phyloP scores from a whole-genome alignment of 1,140 invertebrate species.

The Drosophila gunungcola region DNA sequence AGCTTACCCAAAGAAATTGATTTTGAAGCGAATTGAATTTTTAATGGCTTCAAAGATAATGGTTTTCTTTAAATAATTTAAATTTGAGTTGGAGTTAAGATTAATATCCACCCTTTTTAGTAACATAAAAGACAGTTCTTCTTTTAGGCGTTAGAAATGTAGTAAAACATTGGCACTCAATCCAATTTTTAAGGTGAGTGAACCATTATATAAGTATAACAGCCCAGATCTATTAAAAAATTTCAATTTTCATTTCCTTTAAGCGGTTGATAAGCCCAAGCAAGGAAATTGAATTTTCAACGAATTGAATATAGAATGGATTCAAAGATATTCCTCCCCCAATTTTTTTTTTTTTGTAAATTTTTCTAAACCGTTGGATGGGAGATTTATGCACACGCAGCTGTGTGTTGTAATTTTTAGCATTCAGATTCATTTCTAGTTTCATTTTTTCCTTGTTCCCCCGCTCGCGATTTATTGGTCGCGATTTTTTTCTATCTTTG shows the following conservation, averaged over 20 bases:
- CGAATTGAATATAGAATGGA: conserved; percentile 67
- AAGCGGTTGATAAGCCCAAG: conserved; percentile 66
- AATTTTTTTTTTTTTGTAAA: conserved; percentile 10
- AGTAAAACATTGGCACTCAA: too few relatives aligned
- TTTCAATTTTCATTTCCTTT: conserved; percentile 6
- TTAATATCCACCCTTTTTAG: too few relatives aligned
- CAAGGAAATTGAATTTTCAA: conserved; percentile 27
- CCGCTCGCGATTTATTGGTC: conserved; percentile 70
- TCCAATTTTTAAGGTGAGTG: too few relatives aligned
- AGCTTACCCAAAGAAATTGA: conserved; percentile 45
- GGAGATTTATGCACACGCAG: conserved; percentile 80
- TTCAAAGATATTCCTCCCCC: conserved; percentile 8
- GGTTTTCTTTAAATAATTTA: not conserved
- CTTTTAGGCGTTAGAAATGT: too few relatives aligned
- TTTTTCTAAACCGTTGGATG: conserved; percentile 50
- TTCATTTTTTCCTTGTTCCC: conserved; percentile 47
- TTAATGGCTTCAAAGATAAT: conserved; percentile 42
- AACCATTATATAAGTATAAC: too few relatives aligned
- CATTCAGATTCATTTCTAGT: conserved; percentile 55
- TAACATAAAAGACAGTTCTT: too few relatives aligned
- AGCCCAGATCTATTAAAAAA: too few relatives aligned
- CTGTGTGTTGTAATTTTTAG: conserved; percentile 82
- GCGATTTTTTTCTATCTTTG: conserved; percentile 77
- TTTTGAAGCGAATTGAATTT: conserved; percentile 60
- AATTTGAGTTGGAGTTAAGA: too few relatives aligned